These are phyloP conservation scores for Merluccius polli DNA, from an alignment of 2,797 vertebrate genomes.

Conservation along the genomic window DNA sequence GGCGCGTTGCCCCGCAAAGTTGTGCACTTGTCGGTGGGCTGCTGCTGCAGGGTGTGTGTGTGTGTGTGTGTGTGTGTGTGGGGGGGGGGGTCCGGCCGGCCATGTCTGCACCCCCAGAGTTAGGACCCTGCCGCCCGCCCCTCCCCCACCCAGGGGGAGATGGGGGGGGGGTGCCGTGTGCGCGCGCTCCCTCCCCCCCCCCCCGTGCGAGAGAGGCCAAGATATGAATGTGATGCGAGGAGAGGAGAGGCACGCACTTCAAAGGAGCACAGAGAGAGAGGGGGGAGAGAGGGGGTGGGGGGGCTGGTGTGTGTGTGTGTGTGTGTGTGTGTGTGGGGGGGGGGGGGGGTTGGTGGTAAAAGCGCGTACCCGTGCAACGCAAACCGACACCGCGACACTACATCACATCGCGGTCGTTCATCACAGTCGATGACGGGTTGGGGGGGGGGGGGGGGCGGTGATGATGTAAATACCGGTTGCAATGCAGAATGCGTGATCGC, in stretches of 20 bases:
- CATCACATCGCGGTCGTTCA: too few species aligned
- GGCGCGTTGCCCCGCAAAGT: constrained; percentile 74
- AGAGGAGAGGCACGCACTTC: background rate
- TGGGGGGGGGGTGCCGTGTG: background rate
- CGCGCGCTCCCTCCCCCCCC: too few species aligned
- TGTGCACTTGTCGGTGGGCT: constrained; percentile 76
- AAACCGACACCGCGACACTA: too few species aligned
- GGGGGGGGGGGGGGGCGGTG: too few species aligned
- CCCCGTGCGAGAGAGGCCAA: constrained; percentile 60
- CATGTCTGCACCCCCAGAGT: constrained; percentile 53
- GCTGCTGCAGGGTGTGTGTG: too few species aligned
- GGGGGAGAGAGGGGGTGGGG: background rate
- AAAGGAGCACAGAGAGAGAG: too few species aligned
- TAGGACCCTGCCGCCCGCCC: constrained; percentile 66
- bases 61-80: constrained; percentile 29
- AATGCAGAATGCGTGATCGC: too few species aligned
- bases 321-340: too few species aligned
- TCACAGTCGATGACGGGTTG: too few species aligned
- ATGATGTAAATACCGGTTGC: too few species aligned
- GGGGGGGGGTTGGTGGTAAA: background rate
- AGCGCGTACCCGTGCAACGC: too few species aligned
- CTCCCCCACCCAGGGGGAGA: constrained; percentile 67
- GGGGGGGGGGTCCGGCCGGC: constrained; percentile 32
- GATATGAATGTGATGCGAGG: constrained; percentile 74
- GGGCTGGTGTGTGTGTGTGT: too few species aligned